Base-by-base conservation (phyloP, 2,888 invertebrate genomes). In the Meiosimyza decipiens region DNA sequence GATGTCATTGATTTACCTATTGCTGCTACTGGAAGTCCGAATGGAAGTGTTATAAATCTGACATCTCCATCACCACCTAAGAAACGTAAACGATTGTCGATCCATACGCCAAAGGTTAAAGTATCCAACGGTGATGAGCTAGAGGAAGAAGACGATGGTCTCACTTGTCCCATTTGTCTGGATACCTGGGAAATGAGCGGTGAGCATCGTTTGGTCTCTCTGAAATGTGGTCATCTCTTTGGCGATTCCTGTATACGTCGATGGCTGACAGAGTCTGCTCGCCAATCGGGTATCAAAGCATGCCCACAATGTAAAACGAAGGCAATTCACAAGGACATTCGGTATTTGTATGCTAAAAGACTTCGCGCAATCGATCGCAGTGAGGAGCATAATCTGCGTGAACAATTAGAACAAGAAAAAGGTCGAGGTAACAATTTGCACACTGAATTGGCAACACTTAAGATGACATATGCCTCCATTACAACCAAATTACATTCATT, bases 171-270 rank as follows among this genome's bases (percentile, higher is more conserved):
- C 0, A 97, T 98, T 77, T 98, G 98, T 83, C 89, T 96, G 76
- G 97, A 97, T 71, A 87, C 90, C 3, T 98, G 96, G 95, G 94
- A 93, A 5, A 95, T 92, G 83, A 91, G 93, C 0, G 98, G 97
- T 0, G 91, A 90, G 0, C 98, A 98, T 85, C 89, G 97, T 69
- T 87, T 98, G 3, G 93, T 93, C n/a, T 92, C 95, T 0, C 87
- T 98, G 11, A 92, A 92, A 82, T 98, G 98, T 86, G 98, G 98
- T 0, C 98, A 98, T 87, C 87, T 98, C 9, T 98, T 97, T 86
- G 98, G 98, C 0, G 87, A 91, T 0, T 89, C 90, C 18, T 98
- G 98, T 83, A 89, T 87, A 68, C 83, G 84, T 1, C 86, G 86
- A 74, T 91, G 88, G 87, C 73, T 87, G 3, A 62, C 73, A 6